Conservation (phyloP, 2,888 invertebrate genomes). For the Pseudococcus viburni region DNA sequence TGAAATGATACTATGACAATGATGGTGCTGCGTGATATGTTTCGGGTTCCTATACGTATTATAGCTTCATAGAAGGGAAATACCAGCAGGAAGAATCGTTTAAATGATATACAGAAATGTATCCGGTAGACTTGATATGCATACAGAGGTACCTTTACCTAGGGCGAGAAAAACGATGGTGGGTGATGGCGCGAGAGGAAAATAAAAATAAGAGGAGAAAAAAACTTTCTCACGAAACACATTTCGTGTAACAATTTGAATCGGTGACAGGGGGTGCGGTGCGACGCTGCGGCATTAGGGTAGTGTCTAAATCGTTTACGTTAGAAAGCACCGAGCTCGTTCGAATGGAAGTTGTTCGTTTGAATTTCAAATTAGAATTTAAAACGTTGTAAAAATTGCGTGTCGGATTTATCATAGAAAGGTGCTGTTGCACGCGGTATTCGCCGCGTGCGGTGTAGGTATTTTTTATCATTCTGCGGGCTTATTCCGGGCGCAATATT, state of each 20-base stretch:
- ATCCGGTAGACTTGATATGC: slow-evolving; percentile 21
- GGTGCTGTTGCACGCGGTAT: not conserved
- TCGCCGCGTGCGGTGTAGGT: not conserved
- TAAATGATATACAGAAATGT: slow-evolving; percentile 42
- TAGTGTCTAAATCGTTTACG: slow-evolving; percentile 53
- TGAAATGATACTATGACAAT: not conserved
- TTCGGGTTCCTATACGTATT: not conserved
- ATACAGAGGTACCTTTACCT: not conserved
- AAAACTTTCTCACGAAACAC: slow-evolving; percentile 54
- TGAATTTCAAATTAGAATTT: slow-evolving; percentile 58
- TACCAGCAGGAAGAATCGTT: slow-evolving; percentile 3
- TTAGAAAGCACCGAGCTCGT: slow-evolving; percentile 47
- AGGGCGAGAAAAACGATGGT: not conserved
- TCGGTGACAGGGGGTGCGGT: no score
- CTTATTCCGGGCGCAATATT: not conserved
- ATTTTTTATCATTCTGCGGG: not conserved
- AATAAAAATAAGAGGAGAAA: slow-evolving; percentile 17
- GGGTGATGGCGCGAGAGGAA: not conserved
- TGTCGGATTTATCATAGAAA: slow-evolving; percentile 45
- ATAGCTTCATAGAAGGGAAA: not conserved
- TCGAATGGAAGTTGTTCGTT: slow-evolving; percentile 51
- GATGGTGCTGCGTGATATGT: not conserved
- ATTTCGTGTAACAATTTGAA: slow-evolving; percentile 56
- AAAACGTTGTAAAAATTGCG: slow-evolving; percentile 52
- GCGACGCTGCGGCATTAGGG: not conserved